Evolutionary conservation across 2,113 vertebrate genomes (phyloP).

Genomic region (Sceloporus tristichus): DNA sequence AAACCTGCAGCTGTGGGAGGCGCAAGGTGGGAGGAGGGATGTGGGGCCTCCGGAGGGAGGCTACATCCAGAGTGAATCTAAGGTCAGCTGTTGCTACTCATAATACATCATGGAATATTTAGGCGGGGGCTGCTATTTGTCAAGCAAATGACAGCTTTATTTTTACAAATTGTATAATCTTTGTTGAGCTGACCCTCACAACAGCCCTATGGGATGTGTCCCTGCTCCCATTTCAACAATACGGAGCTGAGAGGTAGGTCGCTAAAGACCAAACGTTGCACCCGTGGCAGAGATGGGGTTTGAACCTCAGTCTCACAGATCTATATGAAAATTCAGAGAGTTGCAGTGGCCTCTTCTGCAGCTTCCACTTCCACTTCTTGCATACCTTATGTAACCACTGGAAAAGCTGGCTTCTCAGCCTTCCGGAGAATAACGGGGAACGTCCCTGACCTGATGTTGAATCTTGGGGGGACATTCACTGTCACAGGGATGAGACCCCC

Average conservation of each 20-base stretch:
- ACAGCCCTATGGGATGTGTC: background rate
- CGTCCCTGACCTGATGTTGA: too few species aligned
- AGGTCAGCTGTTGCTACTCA: background rate
- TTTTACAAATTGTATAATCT: background rate
- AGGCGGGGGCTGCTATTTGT: background rate
- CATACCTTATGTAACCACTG: too few species aligned
- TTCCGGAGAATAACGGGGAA: background rate
- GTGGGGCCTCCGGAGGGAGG: background rate
- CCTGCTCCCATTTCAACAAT: background rate
- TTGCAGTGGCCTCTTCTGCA: background rate
- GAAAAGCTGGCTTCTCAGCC: background rate
- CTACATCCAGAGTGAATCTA: conserved; percentile 8
- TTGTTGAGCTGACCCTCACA: background rate
- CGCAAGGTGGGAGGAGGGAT: too few species aligned
- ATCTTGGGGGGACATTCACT: background rate
- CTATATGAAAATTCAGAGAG: background rate
- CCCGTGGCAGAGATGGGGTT: background rate
- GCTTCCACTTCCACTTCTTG: background rate
- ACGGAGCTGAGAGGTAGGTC: too few species aligned
- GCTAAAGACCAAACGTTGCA: background rate
- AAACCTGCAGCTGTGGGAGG: background rate
- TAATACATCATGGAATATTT: background rate
- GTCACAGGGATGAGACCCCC: background rate
- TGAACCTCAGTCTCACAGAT: background rate
- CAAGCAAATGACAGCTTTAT: background rate